phyloP scores from a whole-genome alignment of 2,888 invertebrate genomes.

The Sicus ferrugineus region DNA sequence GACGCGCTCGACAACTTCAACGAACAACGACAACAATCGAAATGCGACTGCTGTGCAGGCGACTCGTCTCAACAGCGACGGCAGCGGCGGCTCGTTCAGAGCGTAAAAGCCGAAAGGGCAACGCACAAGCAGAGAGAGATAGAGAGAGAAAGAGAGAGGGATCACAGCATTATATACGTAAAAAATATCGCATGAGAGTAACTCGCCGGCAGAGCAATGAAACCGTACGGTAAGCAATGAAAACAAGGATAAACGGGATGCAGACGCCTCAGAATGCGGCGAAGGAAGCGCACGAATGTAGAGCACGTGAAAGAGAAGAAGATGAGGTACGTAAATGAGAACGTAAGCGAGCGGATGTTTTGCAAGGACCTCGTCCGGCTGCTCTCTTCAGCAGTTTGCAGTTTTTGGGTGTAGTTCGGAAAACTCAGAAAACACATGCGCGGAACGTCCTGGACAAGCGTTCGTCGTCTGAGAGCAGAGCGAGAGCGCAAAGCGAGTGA shows the following conservation, averaged over 20 bases:
- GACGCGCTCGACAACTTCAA: slow-evolving; percentile 49
- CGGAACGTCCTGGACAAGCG: background rate
- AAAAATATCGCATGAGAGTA: background rate
- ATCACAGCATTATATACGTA: slow-evolving; percentile 5
- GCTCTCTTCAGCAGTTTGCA: background rate
- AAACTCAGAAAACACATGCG: slow-evolving; percentile 19
- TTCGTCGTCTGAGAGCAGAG: background rate
- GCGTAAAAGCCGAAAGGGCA: too few species aligned
- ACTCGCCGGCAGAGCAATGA: background rate
- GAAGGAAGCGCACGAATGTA: background rate
- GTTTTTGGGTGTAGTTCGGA: slow-evolving; percentile 31
- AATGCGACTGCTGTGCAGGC: slow-evolving; percentile 54
- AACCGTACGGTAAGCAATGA: background rate
- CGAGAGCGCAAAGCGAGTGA: background rate
- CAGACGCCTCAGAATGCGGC: slow-evolving; percentile 11
- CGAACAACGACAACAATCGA: slow-evolving; percentile 58
- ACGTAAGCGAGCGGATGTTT: background rate
- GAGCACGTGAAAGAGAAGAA: background rate
- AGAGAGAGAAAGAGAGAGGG: background rate
- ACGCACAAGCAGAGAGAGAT: slow-evolving; percentile 6
- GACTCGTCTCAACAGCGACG: slow-evolving; percentile 45
- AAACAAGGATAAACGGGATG: slow-evolving; percentile 31
- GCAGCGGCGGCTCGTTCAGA: slow-evolving; percentile 45
- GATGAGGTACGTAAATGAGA: slow-evolving; percentile 23
- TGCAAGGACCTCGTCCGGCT: background rate